Percentiles rank a stretch among this genome's conserved stretches.
Evolutionary conservation across 92 coral and sea anemone species (phyloP).

Genomic region (Actinernus sp.): DNA sequence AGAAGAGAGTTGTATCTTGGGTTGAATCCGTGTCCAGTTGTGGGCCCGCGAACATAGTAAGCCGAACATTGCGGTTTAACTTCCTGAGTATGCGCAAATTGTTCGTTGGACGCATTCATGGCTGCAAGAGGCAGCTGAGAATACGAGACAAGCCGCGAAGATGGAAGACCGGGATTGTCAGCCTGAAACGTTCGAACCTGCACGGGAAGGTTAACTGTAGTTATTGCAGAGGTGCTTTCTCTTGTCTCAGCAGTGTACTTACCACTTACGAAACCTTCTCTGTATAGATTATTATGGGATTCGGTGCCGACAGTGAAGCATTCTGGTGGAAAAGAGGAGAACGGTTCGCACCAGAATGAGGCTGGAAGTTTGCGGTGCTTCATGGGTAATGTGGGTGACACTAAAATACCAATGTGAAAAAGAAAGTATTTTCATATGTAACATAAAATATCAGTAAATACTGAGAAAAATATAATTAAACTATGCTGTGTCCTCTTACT

Average conservation of each 20-base stretch:
- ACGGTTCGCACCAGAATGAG: constrained; percentile 66
- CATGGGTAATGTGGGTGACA: constrained; percentile 38
- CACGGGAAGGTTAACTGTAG: too few relatives aligned
- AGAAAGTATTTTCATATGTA: too few relatives aligned
- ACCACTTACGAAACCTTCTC: too few relatives aligned
- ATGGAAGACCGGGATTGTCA: background rate
- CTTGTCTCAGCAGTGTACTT: too few relatives aligned
- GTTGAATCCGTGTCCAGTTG: constrained; percentile 49
- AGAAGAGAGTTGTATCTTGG: constrained; percentile 62
- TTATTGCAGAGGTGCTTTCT: too few relatives aligned
- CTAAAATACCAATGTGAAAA: too few relatives aligned
- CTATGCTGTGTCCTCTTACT: too few relatives aligned
- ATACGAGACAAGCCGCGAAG: constrained; percentile 33
- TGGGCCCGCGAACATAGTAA: constrained; percentile 20
- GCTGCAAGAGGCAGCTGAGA: constrained; percentile 32
- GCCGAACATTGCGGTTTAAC: constrained; percentile 14
- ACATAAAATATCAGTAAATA: too few relatives aligned
- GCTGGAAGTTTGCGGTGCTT: constrained; percentile 65
- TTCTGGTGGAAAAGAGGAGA: background rate
- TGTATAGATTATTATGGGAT: too few relatives aligned
- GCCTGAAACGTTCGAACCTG: background rate
- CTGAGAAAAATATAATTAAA: too few relatives aligned
- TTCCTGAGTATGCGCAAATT: constrained; percentile 51
- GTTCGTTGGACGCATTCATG: too few relatives aligned
- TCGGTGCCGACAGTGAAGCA: too few relatives aligned